Evolutionary conservation across 2,113 vertebrate species (phyloP), one percentile per base, ranked within the genome.

Genomic region (Bufo gargarizans): DNA sequence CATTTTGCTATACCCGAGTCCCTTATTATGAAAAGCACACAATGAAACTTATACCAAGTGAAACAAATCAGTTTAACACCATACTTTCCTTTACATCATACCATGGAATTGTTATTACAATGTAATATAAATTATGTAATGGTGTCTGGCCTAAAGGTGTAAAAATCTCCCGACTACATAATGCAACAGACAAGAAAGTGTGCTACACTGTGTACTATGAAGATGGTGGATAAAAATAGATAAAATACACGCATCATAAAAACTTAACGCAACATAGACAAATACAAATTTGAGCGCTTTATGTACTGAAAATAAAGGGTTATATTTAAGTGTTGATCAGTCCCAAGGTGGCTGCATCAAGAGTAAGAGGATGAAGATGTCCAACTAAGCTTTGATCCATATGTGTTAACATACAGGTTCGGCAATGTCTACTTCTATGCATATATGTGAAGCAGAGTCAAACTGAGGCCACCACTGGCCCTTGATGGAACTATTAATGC

Each of bases 71-170:
- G 77, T 78, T 55, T 78, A 56, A 53, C 50, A 56, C 77, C 49
- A 56, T n/a, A 78, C 50, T 78, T 76, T 53, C 50, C 77, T 78
- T 78, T 78, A 78, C 50, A 78, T 78, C 50, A 78, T 20, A 50
- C 50, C 77, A 56, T 78, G n/a, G 49, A 78, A 78, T 78, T 78
- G 50, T 78, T n/a, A 78, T 78, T 78, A 78, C 50, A 55, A 22
- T 78, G 11, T 56, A 78, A 78, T n/a, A 22, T 55, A 55, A 53
- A 78, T 78, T 53, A 78, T 78, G 77, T 78, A 78, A 78, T 78
- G 50, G 19, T 56, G n/a, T 78, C 49, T 56, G 50, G 50, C 77
- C 77, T 56, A 55, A 55, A 78, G 77, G 77, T 33, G 20, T 22
- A 78, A n/a, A 78, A 56, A 55, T 56, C 49, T 78, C 9, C 50